Conservation (phyloP, 2,888 invertebrate species). For the Euphydryas editha region DNA sequence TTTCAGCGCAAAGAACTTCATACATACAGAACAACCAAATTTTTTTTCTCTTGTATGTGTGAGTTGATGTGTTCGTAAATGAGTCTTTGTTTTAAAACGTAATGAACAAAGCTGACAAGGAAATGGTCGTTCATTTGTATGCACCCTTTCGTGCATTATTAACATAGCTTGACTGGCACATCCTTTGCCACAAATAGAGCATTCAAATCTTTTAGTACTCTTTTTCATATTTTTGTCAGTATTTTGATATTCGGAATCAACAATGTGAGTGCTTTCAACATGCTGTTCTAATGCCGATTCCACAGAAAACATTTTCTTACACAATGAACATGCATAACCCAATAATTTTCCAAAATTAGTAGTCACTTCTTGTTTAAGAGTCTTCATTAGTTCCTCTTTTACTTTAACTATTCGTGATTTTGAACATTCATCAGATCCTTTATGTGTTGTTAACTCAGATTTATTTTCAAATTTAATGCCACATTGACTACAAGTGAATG, state of each 20-base stretch:
- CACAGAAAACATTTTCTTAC: slow-evolving; percentile 77
- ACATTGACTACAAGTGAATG: slow-evolving; percentile 68
- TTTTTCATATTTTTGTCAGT: slow-evolving; percentile 62
- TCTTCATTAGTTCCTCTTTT: slow-evolving; percentile 73
- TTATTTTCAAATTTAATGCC: slow-evolving; percentile 65
- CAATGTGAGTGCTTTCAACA: slow-evolving; percentile 68
- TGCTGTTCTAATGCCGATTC: slow-evolving; percentile 75
- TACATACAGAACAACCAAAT: slow-evolving; percentile 80
- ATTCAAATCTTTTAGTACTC: slow-evolving; percentile 68
- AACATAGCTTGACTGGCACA: slow-evolving; percentile 80
- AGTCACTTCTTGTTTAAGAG: slow-evolving; percentile 72
- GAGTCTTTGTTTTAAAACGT: slow-evolving; percentile 78
- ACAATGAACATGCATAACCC: slow-evolving; percentile 74
- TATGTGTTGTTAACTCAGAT: slow-evolving; percentile 55
- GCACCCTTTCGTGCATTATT: slow-evolving; percentile 78
- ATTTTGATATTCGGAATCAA: slow-evolving; percentile 64
- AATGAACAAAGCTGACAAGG: slow-evolving; percentile 74
- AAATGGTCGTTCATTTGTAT: slow-evolving; percentile 78
- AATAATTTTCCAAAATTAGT: slow-evolving; percentile 69
- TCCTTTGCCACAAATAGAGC: slow-evolving; percentile 70
- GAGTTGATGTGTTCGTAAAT: slow-evolving; percentile 76
- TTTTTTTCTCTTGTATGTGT: slow-evolving; percentile 80
- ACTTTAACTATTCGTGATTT: slow-evolving; percentile 64
- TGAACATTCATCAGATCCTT: slow-evolving; percentile 59
- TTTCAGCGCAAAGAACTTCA: slow-evolving; percentile 81